A percentile compares a stretch with the other conserved stretches of the same genome.
phyloP scores from a whole-genome alignment of 1,140 invertebrate genomes.

The Drosophila auraria region DNA sequence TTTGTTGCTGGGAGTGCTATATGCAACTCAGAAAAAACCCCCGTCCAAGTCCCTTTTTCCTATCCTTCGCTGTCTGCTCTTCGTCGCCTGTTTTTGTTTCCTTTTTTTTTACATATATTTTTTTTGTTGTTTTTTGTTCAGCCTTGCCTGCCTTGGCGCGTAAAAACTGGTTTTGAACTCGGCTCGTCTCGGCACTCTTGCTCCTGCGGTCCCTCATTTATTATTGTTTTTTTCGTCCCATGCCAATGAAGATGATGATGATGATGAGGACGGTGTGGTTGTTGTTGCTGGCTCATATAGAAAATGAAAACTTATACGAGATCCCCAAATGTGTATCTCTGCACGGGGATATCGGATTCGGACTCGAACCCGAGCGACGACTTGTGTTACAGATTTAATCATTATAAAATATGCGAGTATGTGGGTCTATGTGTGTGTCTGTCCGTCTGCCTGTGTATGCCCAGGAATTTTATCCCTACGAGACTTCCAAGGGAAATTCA shows the following conservation, averaged over 20 bases:
- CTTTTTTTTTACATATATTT: slow-evolving; percentile 11
- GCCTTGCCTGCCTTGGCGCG: slow-evolving; percentile 58
- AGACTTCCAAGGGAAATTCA: slow-evolving; percentile 11
- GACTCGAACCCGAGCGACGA: slow-evolving; percentile 1
- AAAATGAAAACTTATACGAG: slow-evolving; percentile 67
- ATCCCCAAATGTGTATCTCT: slow-evolving; percentile 13
- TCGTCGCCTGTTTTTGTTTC: slow-evolving; percentile 38
- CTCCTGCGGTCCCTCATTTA: slow-evolving; percentile 43
- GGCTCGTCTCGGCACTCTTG: slow-evolving; percentile 34
- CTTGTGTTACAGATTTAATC: slow-evolving; percentile 58
- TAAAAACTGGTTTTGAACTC: slow-evolving; percentile 68
- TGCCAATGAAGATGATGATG: not conserved
- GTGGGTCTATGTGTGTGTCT: not conserved
- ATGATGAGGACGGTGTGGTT: slow-evolving; percentile 17
- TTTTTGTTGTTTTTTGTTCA: slow-evolving; percentile 15
- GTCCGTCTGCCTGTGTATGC: slow-evolving; percentile 1
- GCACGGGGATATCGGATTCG: slow-evolving; percentile 49
- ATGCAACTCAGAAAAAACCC: slow-evolving; percentile 38
- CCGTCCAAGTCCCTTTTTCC: slow-evolving; percentile 19
- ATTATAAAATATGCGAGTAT: slow-evolving; percentile 8
- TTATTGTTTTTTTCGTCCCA: slow-evolving; percentile 30
- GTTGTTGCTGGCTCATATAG: slow-evolving; percentile 38
- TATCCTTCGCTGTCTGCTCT: slow-evolving; percentile 34
- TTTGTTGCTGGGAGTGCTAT: slow-evolving; percentile 30
- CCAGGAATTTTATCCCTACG: slow-evolving; percentile 33